Evolutionary conservation across 2,888 invertebrate species (phyloP).

Genomic region (Lampropteryx suffumata): DNA sequence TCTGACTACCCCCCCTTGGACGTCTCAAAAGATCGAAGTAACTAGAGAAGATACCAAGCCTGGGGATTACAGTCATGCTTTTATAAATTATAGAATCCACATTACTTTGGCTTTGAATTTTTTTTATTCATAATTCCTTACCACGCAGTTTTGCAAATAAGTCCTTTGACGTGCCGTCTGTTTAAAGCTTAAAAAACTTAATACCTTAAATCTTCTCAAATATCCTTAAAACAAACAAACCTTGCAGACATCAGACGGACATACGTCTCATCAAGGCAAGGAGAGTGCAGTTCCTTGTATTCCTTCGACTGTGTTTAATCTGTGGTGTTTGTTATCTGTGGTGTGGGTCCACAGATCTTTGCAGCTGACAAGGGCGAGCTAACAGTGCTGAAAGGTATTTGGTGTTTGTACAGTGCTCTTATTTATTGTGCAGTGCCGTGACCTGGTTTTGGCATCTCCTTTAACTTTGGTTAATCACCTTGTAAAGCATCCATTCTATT

Average conservation of each 20-base stretch:
- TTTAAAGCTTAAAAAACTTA: slow-evolving; percentile 1
- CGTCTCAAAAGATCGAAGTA: no score
- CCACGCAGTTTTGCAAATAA: no score
- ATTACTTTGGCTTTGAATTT: no score
- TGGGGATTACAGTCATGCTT: no score
- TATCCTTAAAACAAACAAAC: slow-evolving; percentile 16
- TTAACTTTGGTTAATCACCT: background rate
- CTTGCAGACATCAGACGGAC: slow-evolving; percentile 16
- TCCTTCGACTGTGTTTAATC: slow-evolving; percentile 22
- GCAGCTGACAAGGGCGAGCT: slow-evolving; percentile 42
- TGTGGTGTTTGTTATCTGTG: slow-evolving; percentile 17
- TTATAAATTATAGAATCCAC: no score
- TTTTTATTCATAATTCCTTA: no score
- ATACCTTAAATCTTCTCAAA: slow-evolving; percentile 8
- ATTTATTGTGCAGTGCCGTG: slow-evolving; percentile 40
- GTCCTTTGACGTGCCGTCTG: background rate
- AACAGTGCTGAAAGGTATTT: slow-evolving; percentile 49
- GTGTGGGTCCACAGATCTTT: slow-evolving; percentile 10
- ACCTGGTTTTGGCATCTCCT: slow-evolving; percentile 31
- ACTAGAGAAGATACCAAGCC: no score
- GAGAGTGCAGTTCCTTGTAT: slow-evolving; percentile 64
- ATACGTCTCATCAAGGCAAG: slow-evolving; percentile 41
- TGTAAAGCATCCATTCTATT: no score
- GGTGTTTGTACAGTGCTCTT: slow-evolving; percentile 46
- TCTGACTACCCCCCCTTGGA: no score